phyloP scores from a whole-genome alignment of 2,888 invertebrate species.

The Masnerella sp. region DNA sequence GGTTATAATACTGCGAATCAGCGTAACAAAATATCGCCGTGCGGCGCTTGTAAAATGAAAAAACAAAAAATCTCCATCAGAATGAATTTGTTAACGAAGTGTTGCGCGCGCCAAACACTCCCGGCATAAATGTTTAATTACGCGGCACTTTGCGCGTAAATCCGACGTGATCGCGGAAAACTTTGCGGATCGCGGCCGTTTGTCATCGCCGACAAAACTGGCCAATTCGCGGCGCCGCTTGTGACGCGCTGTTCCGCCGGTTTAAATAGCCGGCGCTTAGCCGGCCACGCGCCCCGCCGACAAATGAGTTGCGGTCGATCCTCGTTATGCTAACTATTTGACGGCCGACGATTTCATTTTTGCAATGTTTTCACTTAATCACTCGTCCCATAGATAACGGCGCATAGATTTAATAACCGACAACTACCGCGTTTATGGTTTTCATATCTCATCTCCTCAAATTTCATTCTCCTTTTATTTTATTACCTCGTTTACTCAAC shows the following conservation, averaged over 20 bases:
- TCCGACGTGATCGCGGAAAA: not conserved
- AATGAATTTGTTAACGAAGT: conserved; percentile 42
- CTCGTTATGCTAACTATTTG: conserved; percentile 39
- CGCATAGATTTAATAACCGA: conserved; percentile 28
- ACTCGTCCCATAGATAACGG: too few relatives aligned
- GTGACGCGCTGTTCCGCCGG: conserved; percentile 32
- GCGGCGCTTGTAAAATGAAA: conserved; percentile 9
- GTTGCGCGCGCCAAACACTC: conserved; percentile 18
- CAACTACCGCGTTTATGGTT: not conserved
- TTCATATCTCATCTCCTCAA: too few relatives aligned
- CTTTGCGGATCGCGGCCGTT: too few relatives aligned
- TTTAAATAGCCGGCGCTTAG: conserved; percentile 42
- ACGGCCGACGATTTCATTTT: conserved; percentile 41
- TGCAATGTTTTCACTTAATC: conserved; percentile 29
- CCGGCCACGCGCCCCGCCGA: conserved; percentile 2
- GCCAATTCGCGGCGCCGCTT: too few relatives aligned
- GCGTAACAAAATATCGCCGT: conserved; percentile 24
- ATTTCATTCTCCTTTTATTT: too few relatives aligned
- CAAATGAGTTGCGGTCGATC: conserved; percentile 37
- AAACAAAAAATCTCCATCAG: conserved; percentile 26
- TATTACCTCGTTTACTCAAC: not conserved
- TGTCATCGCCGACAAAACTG: conserved; percentile 8
- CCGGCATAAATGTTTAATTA: conserved; percentile 25
- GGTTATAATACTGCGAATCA: conserved; percentile 32
- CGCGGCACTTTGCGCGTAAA: conserved; percentile 4